Evolutionary conservation across 2,888 invertebrate genomes (phyloP), one percentile per base, ranked within the genome.

Genomic region (Exocentrus adspersus): DNA sequence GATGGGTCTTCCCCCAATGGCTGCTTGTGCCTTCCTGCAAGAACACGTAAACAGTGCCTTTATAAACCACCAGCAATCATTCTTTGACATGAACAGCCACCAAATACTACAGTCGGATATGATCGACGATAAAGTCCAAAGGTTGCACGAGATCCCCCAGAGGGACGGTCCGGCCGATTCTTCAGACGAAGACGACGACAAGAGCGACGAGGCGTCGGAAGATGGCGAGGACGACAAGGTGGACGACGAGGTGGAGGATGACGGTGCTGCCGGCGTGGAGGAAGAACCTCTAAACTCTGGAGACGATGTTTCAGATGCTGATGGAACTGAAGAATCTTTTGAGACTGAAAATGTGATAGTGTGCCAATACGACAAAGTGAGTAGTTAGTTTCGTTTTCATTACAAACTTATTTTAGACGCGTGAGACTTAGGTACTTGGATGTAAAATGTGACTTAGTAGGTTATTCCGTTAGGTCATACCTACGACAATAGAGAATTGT

Each of bases 341-440:
- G 98, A 98, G 77, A 97, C 98, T 54, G 98, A 99, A 75, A 98
- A 99, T 87, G 97, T 99, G 62, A 96, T 99, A 69, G 98, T 99
- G 64, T 99, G 99, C 83, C 98, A 99, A 84, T 99, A 98, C 85
- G 99, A 99, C 85, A 99, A 99, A 68, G 74, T 74, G 48, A 37
- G 41, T 50, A 30, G n/a, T 9, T 43, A 54, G 1, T 14, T 7
- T 28, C 5, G 12, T 10, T 6, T 30, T n/a, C n/a, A 24, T 24
- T 7, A 3, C 24, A 24, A 24, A 24, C 3, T 5, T 24, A 24
- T 46, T 57, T 10, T 46, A 19, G 14, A 21, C 43, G 28, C 28
- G 5, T 12, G 12, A 20, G 12, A 1, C 7, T 58, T 6, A 6
- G 14, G n/a, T n/a, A n/a, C n/a, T n/a, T n/a, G n/a, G n/a, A n/a